Evolutionary conservation across 2,888 invertebrate species (phyloP).

Genomic region (Cylindroiulus punctatus): DNA sequence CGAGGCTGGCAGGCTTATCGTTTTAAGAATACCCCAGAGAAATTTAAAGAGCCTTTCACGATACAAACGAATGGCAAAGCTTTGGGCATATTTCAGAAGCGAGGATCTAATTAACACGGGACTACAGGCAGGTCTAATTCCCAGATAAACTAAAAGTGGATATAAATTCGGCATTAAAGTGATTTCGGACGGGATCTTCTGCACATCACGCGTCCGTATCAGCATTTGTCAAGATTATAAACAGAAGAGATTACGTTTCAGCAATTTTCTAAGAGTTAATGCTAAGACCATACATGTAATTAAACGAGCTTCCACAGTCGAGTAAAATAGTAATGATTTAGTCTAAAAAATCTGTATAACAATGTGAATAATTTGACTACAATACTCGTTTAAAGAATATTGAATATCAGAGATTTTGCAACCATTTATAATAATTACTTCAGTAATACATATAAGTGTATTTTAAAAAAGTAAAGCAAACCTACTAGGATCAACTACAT

Average conservation of each 20-base stretch:
- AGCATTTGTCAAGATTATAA: constrained; percentile 24
- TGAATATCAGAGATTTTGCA: no score
- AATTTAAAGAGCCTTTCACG: constrained; percentile 5
- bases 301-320: not conserved
- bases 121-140: not conserved
- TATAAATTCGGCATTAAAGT: constrained; percentile 17
- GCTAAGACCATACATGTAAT: constrained; percentile 6
- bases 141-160: not conserved
- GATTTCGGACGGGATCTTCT: not conserved
- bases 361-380: no score
- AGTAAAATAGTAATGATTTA: constrained; percentile 2
- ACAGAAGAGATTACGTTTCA: not conserved
- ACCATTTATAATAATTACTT: no score
- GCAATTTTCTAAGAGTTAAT: not conserved
- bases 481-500: no score
- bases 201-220: not conserved
- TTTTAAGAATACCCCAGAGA: constrained; percentile 21
- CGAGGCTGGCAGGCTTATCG: not conserved
- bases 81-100: not conserved
- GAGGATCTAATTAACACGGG: not conserved
- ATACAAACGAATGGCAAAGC: not conserved
- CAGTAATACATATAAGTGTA: no score
- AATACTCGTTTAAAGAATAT: no score
- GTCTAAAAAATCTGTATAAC: no score
- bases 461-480: no score